A percentile compares a stretch with the other conserved stretches of the same genome.
phyloP scores from a whole-genome alignment of 1,140 invertebrate species.

The Drosophila ercepeae region DNA sequence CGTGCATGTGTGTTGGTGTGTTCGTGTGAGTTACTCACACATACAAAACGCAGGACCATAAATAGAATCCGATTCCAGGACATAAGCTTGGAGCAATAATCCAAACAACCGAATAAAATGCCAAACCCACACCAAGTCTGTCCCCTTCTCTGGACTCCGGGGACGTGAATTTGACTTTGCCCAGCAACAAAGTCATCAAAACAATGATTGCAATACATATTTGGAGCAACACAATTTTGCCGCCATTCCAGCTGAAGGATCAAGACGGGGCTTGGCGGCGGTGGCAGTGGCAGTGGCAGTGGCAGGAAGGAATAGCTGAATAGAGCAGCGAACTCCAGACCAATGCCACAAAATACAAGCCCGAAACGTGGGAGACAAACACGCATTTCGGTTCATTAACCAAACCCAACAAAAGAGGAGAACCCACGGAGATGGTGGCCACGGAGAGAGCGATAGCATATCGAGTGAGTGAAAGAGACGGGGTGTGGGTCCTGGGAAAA shows the following conservation, averaged over 20 bases:
- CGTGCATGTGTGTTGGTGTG: slow-evolving; percentile 7
- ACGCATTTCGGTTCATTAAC: slow-evolving; percentile 81
- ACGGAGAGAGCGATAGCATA: slow-evolving; percentile 17
- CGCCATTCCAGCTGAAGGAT: slow-evolving; percentile 51
- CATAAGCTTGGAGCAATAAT: slow-evolving; percentile 64
- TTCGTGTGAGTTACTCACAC: slow-evolving; percentile 9
- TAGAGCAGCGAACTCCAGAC: slow-evolving; percentile 36
- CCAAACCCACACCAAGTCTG: background rate
- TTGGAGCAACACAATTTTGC: slow-evolving; percentile 60
- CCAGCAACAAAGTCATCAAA: slow-evolving; percentile 78
- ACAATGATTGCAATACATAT: slow-evolving; percentile 76
- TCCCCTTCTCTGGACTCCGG: slow-evolving; percentile 24
- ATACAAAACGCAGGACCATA: slow-evolving; percentile 23
- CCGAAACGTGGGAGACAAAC: slow-evolving; percentile 64
- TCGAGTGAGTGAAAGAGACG: background rate
- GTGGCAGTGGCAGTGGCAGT: background rate
- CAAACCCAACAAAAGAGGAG: slow-evolving; percentile 69
- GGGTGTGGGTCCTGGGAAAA: background rate
- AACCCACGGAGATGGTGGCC: slow-evolving; percentile 5
- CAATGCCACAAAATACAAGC: slow-evolving; percentile 33
- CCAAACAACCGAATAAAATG: slow-evolving; percentile 44
- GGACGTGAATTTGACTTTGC: slow-evolving; percentile 60
- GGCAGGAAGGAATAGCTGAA: background rate
- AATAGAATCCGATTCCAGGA: slow-evolving; percentile 47
- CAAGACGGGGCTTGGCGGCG: slow-evolving; percentile 7